Base-by-base conservation (phyloP, 2,888 invertebrate species). In the Xylocampa areola region DNA sequence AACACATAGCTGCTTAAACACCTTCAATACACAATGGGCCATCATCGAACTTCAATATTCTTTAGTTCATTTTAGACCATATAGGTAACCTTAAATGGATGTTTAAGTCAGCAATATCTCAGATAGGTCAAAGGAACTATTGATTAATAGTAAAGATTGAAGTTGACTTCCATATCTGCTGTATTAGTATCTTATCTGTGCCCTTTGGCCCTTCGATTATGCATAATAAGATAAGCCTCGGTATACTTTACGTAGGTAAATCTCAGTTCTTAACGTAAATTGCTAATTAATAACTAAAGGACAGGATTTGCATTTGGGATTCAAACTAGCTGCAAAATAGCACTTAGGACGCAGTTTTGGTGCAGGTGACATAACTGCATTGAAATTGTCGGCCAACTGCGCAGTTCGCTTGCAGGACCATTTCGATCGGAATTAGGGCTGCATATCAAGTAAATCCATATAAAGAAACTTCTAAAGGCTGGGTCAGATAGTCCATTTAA, bases 21-120 rank as follows among this genome's bases (percentile, higher is more conserved):
- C 29, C 11, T 30, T 30, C 35, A 35, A 17, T 47, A 62, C 67
- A 62, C 61, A 67, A 62, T 62, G 59, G 48, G 23, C 52, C 47
- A 61, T 68, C 68, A 50, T 23, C 14, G 14, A 1, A 36, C 32
- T 49, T 17, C 10, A 29, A 29, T 17, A 68, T 37, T 14, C 13
- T 58, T n/a, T 7, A 33, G 2, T 5, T 8, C 5, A 30, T 45
- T 57, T 40, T 30, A 16, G 61, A 43, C 19, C 39, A 25, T 39
- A 29, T 11, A 25, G 1, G 10, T 19, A 11, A 21, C 4, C 14
- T n/a, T 27, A n/a, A 16, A 13, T 33, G 16, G 19, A 27, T 55
- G 35, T 11, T 10, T 4, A 23, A 27, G 17, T 32, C n/a, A 11
- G 13, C 14, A 21, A 11, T 32, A 53, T 14, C 19, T 57, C 14